Percentiles rank a stretch among this genome's conserved stretches.
Conservation (phyloP, 2,113 vertebrate genomes). For the Crotalus helleri region DNA sequence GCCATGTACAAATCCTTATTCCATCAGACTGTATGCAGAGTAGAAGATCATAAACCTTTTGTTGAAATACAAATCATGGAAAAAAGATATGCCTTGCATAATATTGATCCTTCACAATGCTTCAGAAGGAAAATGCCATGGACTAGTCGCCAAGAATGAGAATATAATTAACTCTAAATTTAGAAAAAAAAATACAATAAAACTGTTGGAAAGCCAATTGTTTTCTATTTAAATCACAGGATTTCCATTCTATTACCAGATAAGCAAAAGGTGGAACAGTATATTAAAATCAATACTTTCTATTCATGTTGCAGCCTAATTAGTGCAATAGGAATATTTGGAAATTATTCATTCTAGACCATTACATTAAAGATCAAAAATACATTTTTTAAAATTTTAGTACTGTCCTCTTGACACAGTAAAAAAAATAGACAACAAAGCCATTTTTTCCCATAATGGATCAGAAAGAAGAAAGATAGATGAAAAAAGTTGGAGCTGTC, state of each 20-base stretch:
- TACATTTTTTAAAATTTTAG: background rate
- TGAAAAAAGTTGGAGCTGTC: background rate
- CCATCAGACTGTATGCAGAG: background rate
- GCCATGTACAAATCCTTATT: background rate
- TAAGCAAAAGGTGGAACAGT: slow-evolving; percentile 7
- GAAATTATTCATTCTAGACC: slow-evolving; percentile 3
- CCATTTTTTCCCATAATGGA: background rate
- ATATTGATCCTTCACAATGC: slow-evolving; percentile 28
- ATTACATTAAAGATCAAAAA: background rate
- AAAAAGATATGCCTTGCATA: slow-evolving; percentile 11
- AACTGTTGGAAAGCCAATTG: slow-evolving; percentile 28
- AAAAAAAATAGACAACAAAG: background rate
- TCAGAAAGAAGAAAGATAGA: background rate
- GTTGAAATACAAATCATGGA: background rate
- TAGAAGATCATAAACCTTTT: background rate
- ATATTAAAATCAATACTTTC: slow-evolving; percentile 16
- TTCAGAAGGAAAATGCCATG: background rate
- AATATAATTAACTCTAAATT: slow-evolving; percentile 47
- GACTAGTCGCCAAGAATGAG: background rate
- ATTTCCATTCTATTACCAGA: slow-evolving; percentile 39
- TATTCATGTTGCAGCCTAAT: background rate
- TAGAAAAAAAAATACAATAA: slow-evolving; percentile 31
- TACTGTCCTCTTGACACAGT: background rate
- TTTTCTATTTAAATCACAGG: slow-evolving; percentile 54
- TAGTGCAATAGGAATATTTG: background rate